A percentile compares a stretch with the other conserved stretches of the same genome.
Conservation (phyloP, 2,113 vertebrate genomes). For the Osmerus eperlanus region DNA sequence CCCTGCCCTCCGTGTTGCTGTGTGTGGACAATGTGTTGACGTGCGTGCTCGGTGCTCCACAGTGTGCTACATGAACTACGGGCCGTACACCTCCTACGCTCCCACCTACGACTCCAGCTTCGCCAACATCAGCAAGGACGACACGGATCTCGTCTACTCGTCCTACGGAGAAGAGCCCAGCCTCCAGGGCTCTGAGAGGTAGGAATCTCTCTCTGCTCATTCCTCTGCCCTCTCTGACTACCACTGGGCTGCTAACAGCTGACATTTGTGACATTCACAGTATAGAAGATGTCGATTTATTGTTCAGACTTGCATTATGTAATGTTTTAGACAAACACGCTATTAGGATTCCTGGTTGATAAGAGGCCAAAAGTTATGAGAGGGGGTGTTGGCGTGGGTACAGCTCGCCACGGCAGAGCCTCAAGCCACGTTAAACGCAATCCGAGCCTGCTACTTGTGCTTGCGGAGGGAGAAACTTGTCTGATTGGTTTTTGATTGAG, state of each 20-base stretch:
- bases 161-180: slow-evolving; percentile 88
- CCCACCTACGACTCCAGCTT: slow-evolving; percentile 95
- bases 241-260: too few relatives aligned
- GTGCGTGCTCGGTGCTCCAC: slow-evolving; percentile 20
- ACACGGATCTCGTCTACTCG: slow-evolving; percentile 90
- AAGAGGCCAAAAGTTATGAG: background rate
- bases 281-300: too few relatives aligned
- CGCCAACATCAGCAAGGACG: slow-evolving; percentile 93
- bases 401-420: background rate
- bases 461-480: too few relatives aligned
- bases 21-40: background rate
- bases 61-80: slow-evolving; percentile 95
- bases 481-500: background rate
- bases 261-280: slow-evolving; percentile 3
- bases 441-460: too few relatives aligned
- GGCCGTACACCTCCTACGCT: slow-evolving; percentile 92
- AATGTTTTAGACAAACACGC: background rate
- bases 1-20: background rate
- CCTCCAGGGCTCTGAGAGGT: slow-evolving; percentile 82
- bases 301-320: too few relatives aligned
- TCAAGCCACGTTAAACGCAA: background rate
- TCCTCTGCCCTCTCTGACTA: background rate
- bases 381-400: background rate
- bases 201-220: slow-evolving; percentile 26
- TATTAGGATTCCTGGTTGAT: slow-evolving; percentile 35